phyloP scores from a whole-genome alignment of 23 tunicate genomes.

The Oikopleura dioica region DNA sequence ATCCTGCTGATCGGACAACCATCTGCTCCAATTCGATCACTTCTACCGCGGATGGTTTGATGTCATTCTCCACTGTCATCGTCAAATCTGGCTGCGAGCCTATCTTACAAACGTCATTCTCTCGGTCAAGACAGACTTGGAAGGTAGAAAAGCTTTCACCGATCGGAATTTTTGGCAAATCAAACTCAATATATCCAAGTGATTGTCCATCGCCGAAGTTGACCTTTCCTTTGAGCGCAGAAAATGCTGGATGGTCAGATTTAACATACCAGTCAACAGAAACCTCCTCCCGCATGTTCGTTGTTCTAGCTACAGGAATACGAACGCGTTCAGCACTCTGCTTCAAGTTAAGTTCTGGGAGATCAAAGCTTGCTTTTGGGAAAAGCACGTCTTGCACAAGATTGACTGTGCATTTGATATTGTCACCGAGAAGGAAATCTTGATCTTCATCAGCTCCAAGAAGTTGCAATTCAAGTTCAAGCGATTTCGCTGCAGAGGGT shows the following conservation, averaged over 20 bases:
- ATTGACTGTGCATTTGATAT: background rate
- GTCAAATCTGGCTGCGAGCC: background rate
- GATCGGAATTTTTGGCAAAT: background rate
- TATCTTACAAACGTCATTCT: background rate
- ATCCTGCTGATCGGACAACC: background rate
- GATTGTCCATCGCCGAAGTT: background rate
- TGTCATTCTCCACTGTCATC: background rate
- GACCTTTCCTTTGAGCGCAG: background rate
- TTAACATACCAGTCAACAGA: background rate
- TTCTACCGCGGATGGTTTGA: slow-evolving; percentile 8
- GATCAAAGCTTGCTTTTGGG: background rate
- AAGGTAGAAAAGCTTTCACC: background rate
- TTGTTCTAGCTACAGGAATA: background rate
- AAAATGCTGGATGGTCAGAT: background rate
- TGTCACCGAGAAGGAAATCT: background rate
- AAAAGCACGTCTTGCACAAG: background rate
- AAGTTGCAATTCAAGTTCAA: background rate
- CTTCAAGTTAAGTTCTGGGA: background rate
- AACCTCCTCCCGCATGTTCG: slow-evolving; percentile 5
- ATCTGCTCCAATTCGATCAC: background rate
- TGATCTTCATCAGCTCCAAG: background rate
- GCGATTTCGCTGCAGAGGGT: background rate
- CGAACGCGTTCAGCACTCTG: background rate
- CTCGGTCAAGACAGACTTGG: background rate
- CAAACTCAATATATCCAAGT: background rate